Evolutionary conservation across 2,888 invertebrate species (phyloP).

Genomic region (Schrankia costaestrigalis): DNA sequence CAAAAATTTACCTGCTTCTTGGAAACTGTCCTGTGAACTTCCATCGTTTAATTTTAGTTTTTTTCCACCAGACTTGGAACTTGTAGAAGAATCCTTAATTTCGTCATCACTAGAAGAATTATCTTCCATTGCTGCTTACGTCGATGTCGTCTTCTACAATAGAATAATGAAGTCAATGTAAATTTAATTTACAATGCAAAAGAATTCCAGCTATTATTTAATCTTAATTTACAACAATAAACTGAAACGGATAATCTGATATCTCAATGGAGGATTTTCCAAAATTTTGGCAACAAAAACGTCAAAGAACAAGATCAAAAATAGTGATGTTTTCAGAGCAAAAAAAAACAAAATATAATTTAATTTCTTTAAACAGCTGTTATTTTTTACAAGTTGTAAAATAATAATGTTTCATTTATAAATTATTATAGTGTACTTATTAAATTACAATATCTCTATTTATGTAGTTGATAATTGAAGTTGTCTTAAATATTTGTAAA

Average conservation of each 20-base stretch:
- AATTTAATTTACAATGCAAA: slow-evolving; percentile 17
- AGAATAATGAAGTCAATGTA: slow-evolving; percentile 13
- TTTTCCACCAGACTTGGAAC: slow-evolving; percentile 60
- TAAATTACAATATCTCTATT: too few relatives aligned
- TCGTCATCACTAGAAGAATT: slow-evolving; percentile 69
- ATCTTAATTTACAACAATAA: slow-evolving; percentile 17
- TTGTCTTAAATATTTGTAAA: too few relatives aligned
- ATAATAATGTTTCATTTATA: too few relatives aligned
- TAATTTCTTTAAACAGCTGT: slow-evolving; percentile 4
- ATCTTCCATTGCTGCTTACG: slow-evolving; percentile 64
- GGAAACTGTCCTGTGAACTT: slow-evolving; percentile 67
- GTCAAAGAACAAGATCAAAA: slow-evolving; percentile 26
- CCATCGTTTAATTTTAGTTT: slow-evolving; percentile 73
- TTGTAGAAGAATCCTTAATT: slow-evolving; percentile 52
- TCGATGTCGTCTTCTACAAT: slow-evolving; percentile 23
- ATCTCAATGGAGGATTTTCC: slow-evolving; percentile 41
- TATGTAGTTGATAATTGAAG: too few relatives aligned
- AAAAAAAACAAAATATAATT: slow-evolving; percentile 15
- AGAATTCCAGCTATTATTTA: slow-evolving; percentile 23
- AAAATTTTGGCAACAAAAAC: slow-evolving; percentile 36
- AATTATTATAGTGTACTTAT: too few relatives aligned
- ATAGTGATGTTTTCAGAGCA: slow-evolving; percentile 27
- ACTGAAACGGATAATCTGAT: slow-evolving; percentile 21
- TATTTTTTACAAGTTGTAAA: too few relatives aligned
- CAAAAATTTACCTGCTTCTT: slow-evolving; percentile 51